Evolutionary conservation across 2,113 vertebrate species (phyloP).

Genomic region (Xyrauchen texanus): DNA sequence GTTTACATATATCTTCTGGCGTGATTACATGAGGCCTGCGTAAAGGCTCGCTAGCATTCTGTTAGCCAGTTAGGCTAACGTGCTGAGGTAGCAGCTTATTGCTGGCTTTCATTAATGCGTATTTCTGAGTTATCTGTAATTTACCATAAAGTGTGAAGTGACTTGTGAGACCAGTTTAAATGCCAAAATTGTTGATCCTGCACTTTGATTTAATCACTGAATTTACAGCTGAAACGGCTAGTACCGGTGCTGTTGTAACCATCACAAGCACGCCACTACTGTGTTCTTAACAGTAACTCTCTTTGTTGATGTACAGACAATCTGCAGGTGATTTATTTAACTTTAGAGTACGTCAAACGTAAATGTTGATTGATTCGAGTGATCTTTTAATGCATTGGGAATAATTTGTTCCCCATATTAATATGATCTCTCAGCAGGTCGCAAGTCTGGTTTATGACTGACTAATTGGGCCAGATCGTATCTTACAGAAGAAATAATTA

Average conservation of each 20-base stretch:
- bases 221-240: not conserved
- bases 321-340: not conserved
- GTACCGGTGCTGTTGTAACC: not conserved
- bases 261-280: conserved; percentile 8
- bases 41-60: conserved; percentile 15
- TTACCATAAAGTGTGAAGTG: not conserved
- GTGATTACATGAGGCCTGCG: conserved; percentile 21
- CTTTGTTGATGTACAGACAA: not conserved
- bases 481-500: not conserved
- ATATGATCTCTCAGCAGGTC: not conserved
- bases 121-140: not conserved
- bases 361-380: not conserved
- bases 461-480: not conserved
- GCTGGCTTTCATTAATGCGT: not conserved
- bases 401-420: not conserved
- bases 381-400: not conserved
- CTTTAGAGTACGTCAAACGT: not conserved
- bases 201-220: not conserved
- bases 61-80: not conserved
- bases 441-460: not conserved
- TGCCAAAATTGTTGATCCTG: not conserved
- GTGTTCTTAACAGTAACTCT: not conserved
- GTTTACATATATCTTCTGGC: not conserved
- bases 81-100: not conserved
- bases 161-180: not conserved